Percentiles rank a stretch among this genome's conserved stretches.
phyloP scores from a whole-genome alignment of 2,113 vertebrate genomes.

The Vicugna pacos region DNA sequence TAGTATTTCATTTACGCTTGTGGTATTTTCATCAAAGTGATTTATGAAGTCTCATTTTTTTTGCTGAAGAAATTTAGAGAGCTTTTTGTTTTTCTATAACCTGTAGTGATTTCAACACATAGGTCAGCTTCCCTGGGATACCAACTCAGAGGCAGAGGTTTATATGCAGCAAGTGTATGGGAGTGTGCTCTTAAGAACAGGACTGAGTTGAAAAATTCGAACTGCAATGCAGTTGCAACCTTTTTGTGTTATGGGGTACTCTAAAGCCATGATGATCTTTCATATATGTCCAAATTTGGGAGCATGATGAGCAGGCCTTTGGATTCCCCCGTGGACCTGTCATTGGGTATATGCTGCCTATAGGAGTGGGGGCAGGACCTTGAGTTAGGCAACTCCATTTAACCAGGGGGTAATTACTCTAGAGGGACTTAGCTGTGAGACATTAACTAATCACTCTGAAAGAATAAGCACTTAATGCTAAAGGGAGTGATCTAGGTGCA shows the following conservation, averaged over 20 bases:
- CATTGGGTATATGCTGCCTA: not conserved
- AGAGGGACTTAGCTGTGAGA: not conserved
- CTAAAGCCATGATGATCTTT: not conserved
- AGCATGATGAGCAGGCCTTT: not conserved
- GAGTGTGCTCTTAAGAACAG: not conserved
- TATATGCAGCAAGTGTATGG: not conserved
- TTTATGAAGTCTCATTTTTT: conserved; percentile 39
- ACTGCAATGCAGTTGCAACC: not conserved
- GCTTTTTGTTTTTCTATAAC: not conserved
- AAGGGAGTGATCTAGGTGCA: not conserved
- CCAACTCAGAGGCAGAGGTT: not conserved
- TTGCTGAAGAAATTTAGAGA: not conserved
- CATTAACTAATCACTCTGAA: not conserved
- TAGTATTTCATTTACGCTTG: conserved; percentile 24
- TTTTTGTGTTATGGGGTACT: not conserved
- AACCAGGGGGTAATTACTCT: not conserved
- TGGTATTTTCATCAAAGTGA: not conserved
- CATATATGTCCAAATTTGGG: not conserved
- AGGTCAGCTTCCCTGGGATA: not conserved
- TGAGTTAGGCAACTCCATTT: not conserved
- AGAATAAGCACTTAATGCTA: not conserved
- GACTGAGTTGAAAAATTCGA: not conserved
- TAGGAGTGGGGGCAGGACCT: not conserved
- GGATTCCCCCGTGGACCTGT: not conserved
- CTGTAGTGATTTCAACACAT: not conserved